A percentile compares a stretch with the other conserved stretches of the same genome.
Conservation (phyloP, 2,888 invertebrate genomes). For the Ypsolopha sequella region DNA sequence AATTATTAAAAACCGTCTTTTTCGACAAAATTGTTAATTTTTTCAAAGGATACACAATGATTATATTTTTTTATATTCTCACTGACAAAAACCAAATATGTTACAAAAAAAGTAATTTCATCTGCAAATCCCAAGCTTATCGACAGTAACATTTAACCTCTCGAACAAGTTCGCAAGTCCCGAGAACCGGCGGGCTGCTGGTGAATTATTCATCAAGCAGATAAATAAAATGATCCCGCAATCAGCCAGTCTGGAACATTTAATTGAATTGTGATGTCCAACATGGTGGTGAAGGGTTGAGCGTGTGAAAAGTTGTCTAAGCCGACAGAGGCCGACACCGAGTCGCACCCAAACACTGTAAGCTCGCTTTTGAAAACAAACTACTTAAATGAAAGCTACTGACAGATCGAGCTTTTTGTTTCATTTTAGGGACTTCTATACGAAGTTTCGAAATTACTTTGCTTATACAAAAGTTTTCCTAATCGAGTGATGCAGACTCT, state of each 20-base stretch:
- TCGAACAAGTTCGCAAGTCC: conserved; percentile 2
- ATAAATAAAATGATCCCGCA: conserved; percentile 38
- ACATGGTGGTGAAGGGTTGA: conserved; percentile 27
- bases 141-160: conserved; percentile 1
- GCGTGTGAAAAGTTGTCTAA: conserved; percentile 27
- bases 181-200: conserved; percentile 26
- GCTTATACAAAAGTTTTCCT: too few relatives aligned
- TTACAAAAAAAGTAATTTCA: too few relatives aligned
- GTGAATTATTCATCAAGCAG: conserved; percentile 38
- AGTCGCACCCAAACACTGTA: conserved; percentile 2
- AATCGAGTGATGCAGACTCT: too few relatives aligned
- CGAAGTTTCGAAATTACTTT: too few relatives aligned
- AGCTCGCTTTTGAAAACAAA: conserved; percentile 8
- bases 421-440: too few relatives aligned
- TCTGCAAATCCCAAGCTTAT: not conserved
- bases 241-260: conserved; percentile 32
- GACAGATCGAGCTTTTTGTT: too few relatives aligned
- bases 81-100: too few relatives aligned
- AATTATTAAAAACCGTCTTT: too few relatives aligned
- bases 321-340: conserved; percentile 5
- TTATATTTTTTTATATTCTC: too few relatives aligned
- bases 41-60: too few relatives aligned
- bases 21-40: too few relatives aligned
- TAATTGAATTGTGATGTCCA: conserved; percentile 44
- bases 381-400: not conserved